phyloP scores from a whole-genome alignment of 2,113 vertebrate species.

The Chionis minor region DNA sequence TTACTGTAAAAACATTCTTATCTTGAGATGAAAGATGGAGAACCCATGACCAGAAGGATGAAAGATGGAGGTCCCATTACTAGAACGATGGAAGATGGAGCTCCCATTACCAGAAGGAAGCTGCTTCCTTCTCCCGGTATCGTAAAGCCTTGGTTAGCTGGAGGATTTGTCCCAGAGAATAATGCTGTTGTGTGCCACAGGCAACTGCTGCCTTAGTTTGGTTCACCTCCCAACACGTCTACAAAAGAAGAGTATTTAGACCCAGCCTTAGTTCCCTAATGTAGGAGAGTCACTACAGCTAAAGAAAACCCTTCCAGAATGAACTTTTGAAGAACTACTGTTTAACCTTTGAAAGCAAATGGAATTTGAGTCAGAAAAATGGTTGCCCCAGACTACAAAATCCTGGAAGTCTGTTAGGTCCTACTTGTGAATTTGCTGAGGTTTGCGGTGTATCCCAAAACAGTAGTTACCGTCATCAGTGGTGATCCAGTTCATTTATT shows the following conservation, averaged over 20 bases:
- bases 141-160: neutral
- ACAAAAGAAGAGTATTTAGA: neutral
- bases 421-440: neutral
- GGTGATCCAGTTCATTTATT: neutral
- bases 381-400: neutral
- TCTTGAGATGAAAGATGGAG: neutral
- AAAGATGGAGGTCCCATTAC: neutral
- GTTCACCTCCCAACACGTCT: neutral
- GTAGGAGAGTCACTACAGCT: neutral
- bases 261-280: neutral
- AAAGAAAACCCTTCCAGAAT: neutral
- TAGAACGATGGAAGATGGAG: neutral
- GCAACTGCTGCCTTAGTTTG: neutral
- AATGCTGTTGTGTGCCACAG: neutral
- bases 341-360: neutral
- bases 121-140: neutral
- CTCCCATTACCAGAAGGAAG: neutral
- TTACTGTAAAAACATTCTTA: neutral
- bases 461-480: neutral
- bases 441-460: neutral
- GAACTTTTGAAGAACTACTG: neutral
- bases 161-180: neutral
- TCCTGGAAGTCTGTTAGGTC: neutral
- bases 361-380: neutral
- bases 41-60: neutral